phyloP scores from a whole-genome alignment of 2,888 invertebrate genomes.

The Tubulanus polymorphus region DNA sequence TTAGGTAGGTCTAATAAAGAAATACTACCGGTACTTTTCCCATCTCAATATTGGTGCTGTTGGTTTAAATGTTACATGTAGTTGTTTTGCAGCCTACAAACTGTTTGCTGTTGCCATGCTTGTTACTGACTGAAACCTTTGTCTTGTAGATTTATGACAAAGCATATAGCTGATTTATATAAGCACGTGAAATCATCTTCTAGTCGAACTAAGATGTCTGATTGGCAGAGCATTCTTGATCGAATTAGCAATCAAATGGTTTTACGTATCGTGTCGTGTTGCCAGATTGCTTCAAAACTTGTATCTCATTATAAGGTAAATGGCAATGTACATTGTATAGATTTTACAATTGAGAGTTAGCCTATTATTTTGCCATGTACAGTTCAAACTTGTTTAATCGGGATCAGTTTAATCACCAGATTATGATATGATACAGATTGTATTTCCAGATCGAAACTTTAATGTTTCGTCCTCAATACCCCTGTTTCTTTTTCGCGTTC shows the following conservation, averaged over 20 bases:
- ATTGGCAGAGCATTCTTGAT: constrained; percentile 36
- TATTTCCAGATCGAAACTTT: not conserved
- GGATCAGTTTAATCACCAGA: not conserved
- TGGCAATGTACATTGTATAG: not conserved
- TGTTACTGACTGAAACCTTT: not conserved
- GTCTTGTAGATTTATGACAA: constrained; percentile 43
- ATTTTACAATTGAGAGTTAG: no score
- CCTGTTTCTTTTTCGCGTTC: not conserved
- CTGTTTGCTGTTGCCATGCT: not conserved
- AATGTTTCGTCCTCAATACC: not conserved
- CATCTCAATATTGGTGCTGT: no score
- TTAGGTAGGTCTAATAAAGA: no score
- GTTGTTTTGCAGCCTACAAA: no score
- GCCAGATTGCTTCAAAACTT: constrained; percentile 55
- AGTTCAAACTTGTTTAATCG: no score
- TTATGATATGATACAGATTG: not conserved
- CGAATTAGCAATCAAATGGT: constrained; percentile 46
- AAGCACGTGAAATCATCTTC: constrained; percentile 27
- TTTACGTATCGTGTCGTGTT: constrained; percentile 50
- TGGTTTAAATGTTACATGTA: no score
- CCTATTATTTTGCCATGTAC: no score
- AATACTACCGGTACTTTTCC: no score
- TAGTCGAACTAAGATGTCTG: constrained; percentile 22
- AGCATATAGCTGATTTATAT: constrained; percentile 42
- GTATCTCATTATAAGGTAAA: constrained; percentile 51